These are phyloP conservation scores for Tetramorium parvispinum DNA, from an alignment of 1,140 invertebrate species.

Conservation along the genomic window DNA sequence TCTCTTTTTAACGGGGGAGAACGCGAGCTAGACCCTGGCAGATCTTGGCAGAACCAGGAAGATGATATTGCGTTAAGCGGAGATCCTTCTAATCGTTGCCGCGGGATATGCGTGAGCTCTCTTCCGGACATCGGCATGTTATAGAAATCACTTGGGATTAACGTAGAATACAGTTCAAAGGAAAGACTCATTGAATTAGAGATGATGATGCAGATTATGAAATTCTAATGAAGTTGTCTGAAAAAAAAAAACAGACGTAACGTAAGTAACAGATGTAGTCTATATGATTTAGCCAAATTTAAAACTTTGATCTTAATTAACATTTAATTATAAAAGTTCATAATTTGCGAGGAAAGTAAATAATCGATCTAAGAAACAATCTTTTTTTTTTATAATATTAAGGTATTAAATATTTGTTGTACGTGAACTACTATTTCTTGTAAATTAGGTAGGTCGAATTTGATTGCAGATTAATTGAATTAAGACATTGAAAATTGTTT, in stretches of 20 bases:
- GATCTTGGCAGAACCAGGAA: not conserved
- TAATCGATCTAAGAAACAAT: not conserved
- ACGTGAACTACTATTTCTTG: not conserved
- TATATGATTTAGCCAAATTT: not conserved
- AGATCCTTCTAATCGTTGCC: constrained; percentile 17
- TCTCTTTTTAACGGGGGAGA: not conserved
- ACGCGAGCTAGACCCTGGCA: not conserved
- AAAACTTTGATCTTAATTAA: constrained; percentile 3
- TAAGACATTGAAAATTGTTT: not conserved
- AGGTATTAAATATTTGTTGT: not conserved
- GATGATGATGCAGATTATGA: not conserved
- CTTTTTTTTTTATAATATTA: not conserved
- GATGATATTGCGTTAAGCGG: not conserved
- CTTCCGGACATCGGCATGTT: not conserved
- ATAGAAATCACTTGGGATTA: not conserved
- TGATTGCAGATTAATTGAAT: not conserved
- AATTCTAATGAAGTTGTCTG: not conserved
- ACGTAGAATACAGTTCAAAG: not conserved
- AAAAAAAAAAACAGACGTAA: not conserved
- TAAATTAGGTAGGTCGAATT: not conserved
- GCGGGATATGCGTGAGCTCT: not conserved
- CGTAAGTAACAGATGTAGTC: not conserved
- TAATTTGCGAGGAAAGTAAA: not conserved
- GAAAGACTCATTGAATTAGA: not conserved
- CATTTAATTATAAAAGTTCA: not conserved